These are phyloP conservation scores for Neodon shergylaensis DNA, from an alignment of 2,113 vertebrate genomes.

Conservation along the genomic window DNA sequence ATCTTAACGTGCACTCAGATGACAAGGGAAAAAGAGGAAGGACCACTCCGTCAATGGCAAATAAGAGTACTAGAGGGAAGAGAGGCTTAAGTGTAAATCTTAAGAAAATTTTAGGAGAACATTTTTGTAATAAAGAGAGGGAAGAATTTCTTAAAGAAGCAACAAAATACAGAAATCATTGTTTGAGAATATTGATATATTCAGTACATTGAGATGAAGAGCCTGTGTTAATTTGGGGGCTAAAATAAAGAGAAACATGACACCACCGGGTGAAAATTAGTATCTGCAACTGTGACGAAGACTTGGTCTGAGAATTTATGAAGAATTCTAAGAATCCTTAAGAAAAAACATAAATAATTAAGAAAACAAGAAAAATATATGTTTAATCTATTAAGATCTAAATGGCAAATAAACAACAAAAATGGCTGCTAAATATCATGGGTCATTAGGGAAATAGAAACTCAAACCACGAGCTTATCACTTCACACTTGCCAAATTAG, in stretches of 20 bases:
- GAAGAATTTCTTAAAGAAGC: background rate
- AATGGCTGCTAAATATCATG: background rate
- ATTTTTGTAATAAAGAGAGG: background rate
- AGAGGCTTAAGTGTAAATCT: background rate
- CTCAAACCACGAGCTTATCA: background rate
- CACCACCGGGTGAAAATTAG: background rate
- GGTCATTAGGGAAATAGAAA: constrained; percentile 21
- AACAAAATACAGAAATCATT: background rate
- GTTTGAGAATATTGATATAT: background rate
- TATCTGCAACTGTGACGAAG: background rate
- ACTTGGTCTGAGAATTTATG: background rate
- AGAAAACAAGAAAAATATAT: background rate
- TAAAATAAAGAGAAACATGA: constrained; percentile 20
- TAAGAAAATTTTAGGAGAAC: background rate
- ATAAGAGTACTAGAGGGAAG: background rate
- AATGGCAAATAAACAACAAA: constrained; percentile 31
- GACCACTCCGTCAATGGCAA: background rate
- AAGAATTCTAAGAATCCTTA: constrained; percentile 22
- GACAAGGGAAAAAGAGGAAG: background rate
- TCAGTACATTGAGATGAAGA: constrained; percentile 18
- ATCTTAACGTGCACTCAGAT: background rate
- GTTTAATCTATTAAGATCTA: background rate
- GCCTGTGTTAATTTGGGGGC: background rate
- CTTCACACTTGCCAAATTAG: background rate
- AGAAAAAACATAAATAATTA: background rate